Evolutionary conservation across 1,140 invertebrate genomes (phyloP).

Genomic region (Rhyacophila brunnea): DNA sequence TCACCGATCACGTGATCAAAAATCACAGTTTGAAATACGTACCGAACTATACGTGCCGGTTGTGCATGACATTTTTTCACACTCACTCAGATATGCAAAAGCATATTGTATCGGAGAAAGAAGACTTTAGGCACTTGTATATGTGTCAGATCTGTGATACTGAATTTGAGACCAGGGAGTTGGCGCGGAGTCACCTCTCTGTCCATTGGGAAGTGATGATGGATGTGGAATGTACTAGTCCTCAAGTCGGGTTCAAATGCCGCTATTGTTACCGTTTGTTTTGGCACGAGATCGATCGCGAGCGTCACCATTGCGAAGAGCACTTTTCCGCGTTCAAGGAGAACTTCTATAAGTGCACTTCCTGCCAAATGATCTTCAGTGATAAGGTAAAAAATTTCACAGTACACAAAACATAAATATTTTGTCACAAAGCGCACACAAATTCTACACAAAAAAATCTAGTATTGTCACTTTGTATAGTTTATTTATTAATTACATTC

Average conservation of each 20-base stretch:
- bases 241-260: conserved; percentile 51
- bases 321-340: conserved; percentile 45
- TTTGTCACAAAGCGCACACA: no score
- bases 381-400: conserved; percentile 49
- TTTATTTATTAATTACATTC: no score
- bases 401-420: no score
- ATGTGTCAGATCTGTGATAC: conserved; percentile 53
- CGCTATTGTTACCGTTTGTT: conserved; percentile 48
- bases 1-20: conserved; percentile 43
- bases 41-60: conserved; percentile 45
- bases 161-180: conserved; percentile 46
- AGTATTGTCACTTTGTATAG: no score
- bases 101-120: conserved; percentile 42
- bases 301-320: conserved; percentile 43
- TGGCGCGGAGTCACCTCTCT: conserved; percentile 43
- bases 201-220: conserved; percentile 45
- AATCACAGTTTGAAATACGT: conserved; percentile 44
- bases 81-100: conserved; percentile 40
- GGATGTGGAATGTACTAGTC: conserved; percentile 50
- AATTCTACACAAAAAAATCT: no score
- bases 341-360: conserved; percentile 47
- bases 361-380: conserved; percentile 45
- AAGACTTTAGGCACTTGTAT: conserved; percentile 49
- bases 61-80: conserved; percentile 48
- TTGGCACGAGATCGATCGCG: conserved; percentile 51